These are phyloP conservation scores for Podarcis muralis DNA, from an alignment of 2,113 vertebrate species.

Conservation along the genomic window DNA sequence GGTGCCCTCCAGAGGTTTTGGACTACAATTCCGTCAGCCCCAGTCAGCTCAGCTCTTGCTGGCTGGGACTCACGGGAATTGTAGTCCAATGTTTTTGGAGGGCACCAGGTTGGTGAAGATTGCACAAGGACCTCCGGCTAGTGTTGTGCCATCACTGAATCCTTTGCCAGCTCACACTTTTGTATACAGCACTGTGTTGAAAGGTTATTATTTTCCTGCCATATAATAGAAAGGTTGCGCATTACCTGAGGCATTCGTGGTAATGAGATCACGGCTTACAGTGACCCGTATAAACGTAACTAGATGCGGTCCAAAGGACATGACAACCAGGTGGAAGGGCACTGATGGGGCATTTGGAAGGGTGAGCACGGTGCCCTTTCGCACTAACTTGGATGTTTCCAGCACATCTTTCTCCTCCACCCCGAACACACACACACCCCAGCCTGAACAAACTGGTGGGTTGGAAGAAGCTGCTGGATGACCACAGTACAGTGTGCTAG, in stretches of 20 bases:
- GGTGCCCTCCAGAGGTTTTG: too few species aligned
- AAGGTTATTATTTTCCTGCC: neutral
- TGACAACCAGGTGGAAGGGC: neutral
- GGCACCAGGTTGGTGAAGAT: too few species aligned
- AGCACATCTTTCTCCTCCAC: neutral
- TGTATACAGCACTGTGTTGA: neutral
- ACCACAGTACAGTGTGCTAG: neutral
- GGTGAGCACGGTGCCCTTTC: neutral
- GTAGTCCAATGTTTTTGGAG: too few species aligned
- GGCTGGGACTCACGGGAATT: too few species aligned
- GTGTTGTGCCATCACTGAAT: neutral
- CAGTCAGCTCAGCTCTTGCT: too few species aligned
- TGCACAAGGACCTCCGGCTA: neutral
- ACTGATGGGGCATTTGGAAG: neutral
- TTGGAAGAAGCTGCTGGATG: neutral
- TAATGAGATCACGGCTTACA: slow-evolving; percentile 8
- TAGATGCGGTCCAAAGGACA: neutral
- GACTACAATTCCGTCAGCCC: too few species aligned
- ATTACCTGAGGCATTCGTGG: slow-evolving; percentile 15
- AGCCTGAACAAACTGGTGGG: neutral
- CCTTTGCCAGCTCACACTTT: fast-evolving
- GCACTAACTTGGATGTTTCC: neutral
- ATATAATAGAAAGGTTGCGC: slow-evolving; percentile 31
- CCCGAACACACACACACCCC: too few species aligned
- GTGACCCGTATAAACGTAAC: neutral